Conservation (phyloP, 2,113 vertebrate species). For the Antechinus flavipes region DNA sequence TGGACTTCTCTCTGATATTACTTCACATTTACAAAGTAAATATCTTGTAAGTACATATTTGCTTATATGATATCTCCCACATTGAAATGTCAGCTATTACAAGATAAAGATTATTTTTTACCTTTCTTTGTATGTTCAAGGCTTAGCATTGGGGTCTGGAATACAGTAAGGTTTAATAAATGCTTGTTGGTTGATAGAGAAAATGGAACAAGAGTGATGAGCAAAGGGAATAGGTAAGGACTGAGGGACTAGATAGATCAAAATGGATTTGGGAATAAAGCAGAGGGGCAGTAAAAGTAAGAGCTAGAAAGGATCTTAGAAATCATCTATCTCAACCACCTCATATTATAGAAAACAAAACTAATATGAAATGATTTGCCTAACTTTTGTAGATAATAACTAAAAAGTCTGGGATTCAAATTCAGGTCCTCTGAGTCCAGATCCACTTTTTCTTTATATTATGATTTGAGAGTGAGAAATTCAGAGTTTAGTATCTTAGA, state of each 20-base stretch:
- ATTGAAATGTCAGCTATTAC: neutral
- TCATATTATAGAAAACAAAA: neutral
- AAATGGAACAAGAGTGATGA: neutral
- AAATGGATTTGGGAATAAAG: neutral
- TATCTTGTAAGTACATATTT: neutral
- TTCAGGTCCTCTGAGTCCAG: neutral
- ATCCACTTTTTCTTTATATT: neutral
- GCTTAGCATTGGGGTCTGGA: neutral
- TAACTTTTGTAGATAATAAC: neutral
- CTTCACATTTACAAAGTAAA: no score
- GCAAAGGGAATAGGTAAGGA: neutral
- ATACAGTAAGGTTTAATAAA: neutral
- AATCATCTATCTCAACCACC: neutral
- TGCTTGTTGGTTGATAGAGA: neutral
- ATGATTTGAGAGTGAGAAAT: neutral
- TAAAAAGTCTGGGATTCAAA: neutral
- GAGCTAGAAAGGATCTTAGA: neutral
- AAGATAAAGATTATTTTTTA: neutral
- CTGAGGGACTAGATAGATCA: neutral
- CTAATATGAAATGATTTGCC: neutral
- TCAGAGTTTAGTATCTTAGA: neutral
- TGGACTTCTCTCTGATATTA: no score
- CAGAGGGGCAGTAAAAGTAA: neutral
- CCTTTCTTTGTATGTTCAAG: neutral
- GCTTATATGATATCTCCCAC: neutral